Evolutionary conservation across 2,888 invertebrate species (phyloP).

Genomic region (Metacarcinus magister): DNA sequence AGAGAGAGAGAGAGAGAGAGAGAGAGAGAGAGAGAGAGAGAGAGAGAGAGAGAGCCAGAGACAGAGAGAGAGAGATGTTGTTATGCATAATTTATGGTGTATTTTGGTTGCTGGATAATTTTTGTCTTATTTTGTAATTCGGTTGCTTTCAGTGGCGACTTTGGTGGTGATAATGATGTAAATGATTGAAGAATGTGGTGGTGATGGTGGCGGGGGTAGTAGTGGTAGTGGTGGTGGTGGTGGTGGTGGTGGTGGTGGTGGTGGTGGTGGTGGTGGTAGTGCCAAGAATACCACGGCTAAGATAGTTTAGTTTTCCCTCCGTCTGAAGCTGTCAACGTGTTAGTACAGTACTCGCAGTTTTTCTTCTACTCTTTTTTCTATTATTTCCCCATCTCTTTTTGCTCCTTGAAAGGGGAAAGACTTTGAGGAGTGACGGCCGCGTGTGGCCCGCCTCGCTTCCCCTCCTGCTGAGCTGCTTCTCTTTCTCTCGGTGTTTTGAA

Average conservation of each 20-base stretch:
- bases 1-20: too few relatives aligned
- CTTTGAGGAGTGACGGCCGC: background rate
- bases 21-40: too few relatives aligned
- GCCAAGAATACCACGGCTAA: background rate
- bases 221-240: background rate
- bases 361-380: too few relatives aligned
- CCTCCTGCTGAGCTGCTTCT: background rate
- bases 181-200: too few relatives aligned
- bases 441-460: background rate
- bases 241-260: background rate
- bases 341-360: background rate
- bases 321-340: conserved; percentile 26
- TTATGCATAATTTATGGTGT: too few relatives aligned
- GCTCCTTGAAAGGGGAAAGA: conserved; percentile 10
- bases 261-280: background rate
- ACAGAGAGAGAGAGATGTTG: too few relatives aligned
- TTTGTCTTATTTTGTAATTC: too few relatives aligned
- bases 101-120: too few relatives aligned
- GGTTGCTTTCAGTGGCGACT: background rate
- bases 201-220: background rate
- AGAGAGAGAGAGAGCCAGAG: too few relatives aligned
- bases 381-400: too few relatives aligned
- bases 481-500: background rate
- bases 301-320: background rate
- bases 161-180: background rate